A percentile compares a stretch with the other conserved stretches of the same genome.
phyloP scores from a whole-genome alignment of 2,888 invertebrate species.

The Imbricaverruca yamaguchii region DNA sequence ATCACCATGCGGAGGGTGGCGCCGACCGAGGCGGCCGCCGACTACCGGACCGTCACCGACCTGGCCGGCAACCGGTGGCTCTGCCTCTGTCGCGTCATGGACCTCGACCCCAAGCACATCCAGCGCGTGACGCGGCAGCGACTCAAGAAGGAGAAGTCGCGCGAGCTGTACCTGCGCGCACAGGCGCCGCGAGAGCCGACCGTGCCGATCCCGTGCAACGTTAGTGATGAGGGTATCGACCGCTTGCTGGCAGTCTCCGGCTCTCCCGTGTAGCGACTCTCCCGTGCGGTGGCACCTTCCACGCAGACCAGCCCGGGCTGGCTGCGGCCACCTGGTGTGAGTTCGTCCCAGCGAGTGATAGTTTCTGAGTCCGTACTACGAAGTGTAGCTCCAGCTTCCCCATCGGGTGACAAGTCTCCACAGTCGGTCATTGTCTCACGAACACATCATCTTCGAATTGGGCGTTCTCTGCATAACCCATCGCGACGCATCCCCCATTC shows the following conservation, averaged over 20 bases:
- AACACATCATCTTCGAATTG: too few relatives aligned
- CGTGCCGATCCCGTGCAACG: neutral
- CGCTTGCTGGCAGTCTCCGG: neutral
- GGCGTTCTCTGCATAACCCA: too few relatives aligned
- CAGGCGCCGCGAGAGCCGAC: neutral
- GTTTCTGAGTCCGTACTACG: too few relatives aligned
- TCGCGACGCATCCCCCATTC: too few relatives aligned
- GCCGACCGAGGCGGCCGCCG: neutral
- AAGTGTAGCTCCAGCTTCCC: too few relatives aligned
- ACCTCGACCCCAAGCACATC: conserved; percentile 15
- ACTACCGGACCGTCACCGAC: neutral
- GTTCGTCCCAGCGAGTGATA: too few relatives aligned
- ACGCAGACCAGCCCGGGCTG: too few relatives aligned
- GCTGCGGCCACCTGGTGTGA: too few relatives aligned
- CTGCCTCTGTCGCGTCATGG: neutral
- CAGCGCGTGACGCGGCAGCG: neutral
- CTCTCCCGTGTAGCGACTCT: neutral
- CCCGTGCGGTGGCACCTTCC: too few relatives aligned
- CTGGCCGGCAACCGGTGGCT: neutral
- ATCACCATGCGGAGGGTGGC: neutral
- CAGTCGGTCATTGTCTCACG: too few relatives aligned
- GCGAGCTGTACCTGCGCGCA: conserved; percentile 1
- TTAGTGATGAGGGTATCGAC: neutral
- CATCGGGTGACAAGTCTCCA: too few relatives aligned
- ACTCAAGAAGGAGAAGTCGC: neutral